A percentile compares a stretch with the other conserved stretches of the same genome.
Conservation (phyloP, 2,797 vertebrate species). For the Melanotaenia boesemani region DNA sequence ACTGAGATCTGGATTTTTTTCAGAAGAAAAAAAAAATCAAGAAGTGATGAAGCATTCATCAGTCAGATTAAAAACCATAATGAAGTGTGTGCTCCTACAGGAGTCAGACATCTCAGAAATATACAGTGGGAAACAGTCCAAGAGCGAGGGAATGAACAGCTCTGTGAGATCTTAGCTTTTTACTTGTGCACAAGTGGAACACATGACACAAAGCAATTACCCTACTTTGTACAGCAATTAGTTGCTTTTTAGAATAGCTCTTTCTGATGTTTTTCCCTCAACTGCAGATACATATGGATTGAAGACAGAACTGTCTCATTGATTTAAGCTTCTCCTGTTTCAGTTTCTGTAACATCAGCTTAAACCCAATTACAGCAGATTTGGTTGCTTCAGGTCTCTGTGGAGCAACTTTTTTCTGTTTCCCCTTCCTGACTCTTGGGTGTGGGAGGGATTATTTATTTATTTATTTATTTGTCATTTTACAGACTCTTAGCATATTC, state of each 20-base stretch:
- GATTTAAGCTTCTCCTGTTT: slow-evolving; percentile 85
- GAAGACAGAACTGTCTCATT: slow-evolving; percentile 83
- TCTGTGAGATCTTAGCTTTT: slow-evolving; percentile 74
- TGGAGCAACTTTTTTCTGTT: slow-evolving; percentile 69
- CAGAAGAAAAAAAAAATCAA: not conserved
- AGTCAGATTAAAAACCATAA: slow-evolving; percentile 54
- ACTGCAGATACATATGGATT: slow-evolving; percentile 84
- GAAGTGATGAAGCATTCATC: slow-evolving; percentile 30
- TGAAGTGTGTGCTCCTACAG: slow-evolving; percentile 54
- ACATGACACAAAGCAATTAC: slow-evolving; percentile 82
- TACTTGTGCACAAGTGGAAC: slow-evolving; percentile 71
- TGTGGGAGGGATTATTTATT: slow-evolving; percentile 61
- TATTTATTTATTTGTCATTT: slow-evolving; percentile 77
- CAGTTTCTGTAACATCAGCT: slow-evolving; percentile 88
- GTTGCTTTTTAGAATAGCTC: slow-evolving; percentile 81
- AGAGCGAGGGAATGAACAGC: slow-evolving; percentile 65
- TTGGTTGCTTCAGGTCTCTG: slow-evolving; percentile 82
- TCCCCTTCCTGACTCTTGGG: slow-evolving; percentile 55
- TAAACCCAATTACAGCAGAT: slow-evolving; percentile 89
- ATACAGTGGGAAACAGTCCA: slow-evolving; percentile 64
- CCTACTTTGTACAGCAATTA: slow-evolving; percentile 84
- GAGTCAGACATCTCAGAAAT: slow-evolving; percentile 64
- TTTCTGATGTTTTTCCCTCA: slow-evolving; percentile 82
- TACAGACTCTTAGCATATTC: slow-evolving; percentile 79
- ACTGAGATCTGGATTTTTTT: slow-evolving; percentile 13